Base-by-base conservation (phyloP, 2,113 vertebrate species). In the Todiramphus saurophagus region DNA sequence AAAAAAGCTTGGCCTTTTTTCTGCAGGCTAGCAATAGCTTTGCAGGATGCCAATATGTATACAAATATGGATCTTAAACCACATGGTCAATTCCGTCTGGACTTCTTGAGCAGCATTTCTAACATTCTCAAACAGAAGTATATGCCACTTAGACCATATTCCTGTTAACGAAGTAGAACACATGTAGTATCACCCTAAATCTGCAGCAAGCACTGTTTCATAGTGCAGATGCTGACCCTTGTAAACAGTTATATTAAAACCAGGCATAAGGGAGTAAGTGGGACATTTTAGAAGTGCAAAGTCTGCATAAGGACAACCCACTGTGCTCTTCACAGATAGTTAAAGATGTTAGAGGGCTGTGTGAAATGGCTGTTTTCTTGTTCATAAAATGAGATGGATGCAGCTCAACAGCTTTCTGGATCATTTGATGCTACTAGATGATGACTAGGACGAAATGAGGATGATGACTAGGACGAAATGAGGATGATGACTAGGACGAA, bases 1-100 rank as follows among this genome's bases (percentile, higher is more conserved):
- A 85, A 97, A 96, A n/a, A 67, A 95, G 37, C 62, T 89, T 33
- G 92, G 56, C 56, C n/a, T 90, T 48, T 83, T 88, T 88, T 60
- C 83, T 81, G 67, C 62, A 95, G 89, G 66, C 58, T 80, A 59
- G 84, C 17, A 1, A 80, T 1, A 4, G 75, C 35, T 84, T 94
- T 92, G 41, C 68, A 86, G 75, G 63, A 79, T 82, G 56, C 44
- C 83, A 75, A 23, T 60, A 68, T 56, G 13, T 82, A 51, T 59
- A 76, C 13, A 77, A 92, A 81, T 75, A 92, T 5, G 18, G 35
- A 70, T 31, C 48, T 89, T 90, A 91, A 94, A 74, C 25, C n/a
- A 50, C 53, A 25, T 35, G 16, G 43, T 93, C 80, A 64, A 10
- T 73, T 37, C 1, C 0, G 24, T 69, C n/a, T 63, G 53, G 33